A percentile compares a stretch with the other conserved stretches of the same genome.
Conservation (phyloP, 35 echinoderm and acorn worm genomes). For the Eucidaris tribuloides region DNA sequence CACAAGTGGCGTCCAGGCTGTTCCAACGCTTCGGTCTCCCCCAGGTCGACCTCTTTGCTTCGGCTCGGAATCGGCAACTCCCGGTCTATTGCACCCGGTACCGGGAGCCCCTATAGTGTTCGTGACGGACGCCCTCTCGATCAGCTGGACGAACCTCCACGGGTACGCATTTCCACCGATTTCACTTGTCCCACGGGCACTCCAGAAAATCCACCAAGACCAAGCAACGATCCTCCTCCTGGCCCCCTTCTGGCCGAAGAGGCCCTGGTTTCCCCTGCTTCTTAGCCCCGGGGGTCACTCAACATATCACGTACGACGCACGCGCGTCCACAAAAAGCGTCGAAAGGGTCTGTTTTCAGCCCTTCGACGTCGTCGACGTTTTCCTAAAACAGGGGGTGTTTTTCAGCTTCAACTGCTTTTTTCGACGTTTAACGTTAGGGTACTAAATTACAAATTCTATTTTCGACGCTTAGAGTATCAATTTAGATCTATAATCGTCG, state of each 20-base stretch:
- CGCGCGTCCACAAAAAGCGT: no score
- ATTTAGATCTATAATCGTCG: no score
- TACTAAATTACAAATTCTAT: no score
- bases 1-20: not conserved
- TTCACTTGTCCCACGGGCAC: not conserved
- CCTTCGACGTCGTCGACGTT: no score
- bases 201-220: not conserved
- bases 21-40: slow-evolving; percentile 17
- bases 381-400: no score
- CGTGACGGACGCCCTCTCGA: slow-evolving; percentile 6
- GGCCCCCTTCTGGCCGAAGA: slow-evolving; percentile 16
- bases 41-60: slow-evolving; percentile 34
- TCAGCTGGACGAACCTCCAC: not conserved
- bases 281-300: no score
- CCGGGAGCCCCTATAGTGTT: no score
- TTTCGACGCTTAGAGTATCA: no score
- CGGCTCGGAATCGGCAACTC: not conserved
- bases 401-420: no score
- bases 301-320: no score
- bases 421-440: no score
- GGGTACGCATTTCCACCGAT: slow-evolving; percentile 20
- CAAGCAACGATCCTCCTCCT: not conserved
- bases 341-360: no score
- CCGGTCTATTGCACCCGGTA: slow-evolving; percentile 9
- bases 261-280: not conserved